Conservation (phyloP, 1,140 invertebrate species). For the Dendrolimus punctatus region DNA sequence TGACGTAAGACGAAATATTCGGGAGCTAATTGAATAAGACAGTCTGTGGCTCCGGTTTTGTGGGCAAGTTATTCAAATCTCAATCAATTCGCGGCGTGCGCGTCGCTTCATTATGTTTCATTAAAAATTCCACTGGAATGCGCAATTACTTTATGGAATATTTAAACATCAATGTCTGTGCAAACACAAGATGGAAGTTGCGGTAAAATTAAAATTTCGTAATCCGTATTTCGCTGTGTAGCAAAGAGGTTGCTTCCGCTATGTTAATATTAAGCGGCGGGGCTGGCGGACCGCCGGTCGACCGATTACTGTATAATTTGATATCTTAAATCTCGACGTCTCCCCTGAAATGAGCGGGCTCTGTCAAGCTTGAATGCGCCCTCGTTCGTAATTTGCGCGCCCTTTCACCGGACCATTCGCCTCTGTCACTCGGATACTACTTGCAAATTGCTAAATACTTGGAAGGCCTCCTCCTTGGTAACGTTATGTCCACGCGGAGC, state of each 20-base stretch:
- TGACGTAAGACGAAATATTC: slow-evolving; percentile 50
- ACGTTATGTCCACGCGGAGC: slow-evolving; percentile 2
- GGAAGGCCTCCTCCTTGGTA: slow-evolving; percentile 2
- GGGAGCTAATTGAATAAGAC: slow-evolving; percentile 49
- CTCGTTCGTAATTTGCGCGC: slow-evolving; percentile 52
- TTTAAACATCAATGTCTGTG: slow-evolving; percentile 45
- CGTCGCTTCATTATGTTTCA: slow-evolving; percentile 43
- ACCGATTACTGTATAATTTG: slow-evolving; percentile 62
- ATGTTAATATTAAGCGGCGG: slow-evolving; percentile 58
- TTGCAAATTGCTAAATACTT: slow-evolving; percentile 20
- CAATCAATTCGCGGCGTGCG: slow-evolving; percentile 46
- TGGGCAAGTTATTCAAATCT: slow-evolving; percentile 58
- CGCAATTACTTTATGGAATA: slow-evolving; percentile 60
- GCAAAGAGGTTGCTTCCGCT: slow-evolving; percentile 51
- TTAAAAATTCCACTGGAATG: slow-evolving; percentile 56
- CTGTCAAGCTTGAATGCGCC: slow-evolving; percentile 56
- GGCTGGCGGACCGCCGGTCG: slow-evolving; percentile 31
- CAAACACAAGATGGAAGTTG: slow-evolving; percentile 49
- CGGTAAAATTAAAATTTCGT: slow-evolving; percentile 59
- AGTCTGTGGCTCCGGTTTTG: slow-evolving; percentile 34
- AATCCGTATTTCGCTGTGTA: slow-evolving; percentile 46
- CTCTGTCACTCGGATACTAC: slow-evolving; percentile 25
- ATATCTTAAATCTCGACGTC: slow-evolving; percentile 58
- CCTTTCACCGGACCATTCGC: slow-evolving; percentile 40
- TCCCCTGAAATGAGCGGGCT: slow-evolving; percentile 35